Conservation (phyloP, 2,888 invertebrate species). For the Loripinus fragilis region DNA sequence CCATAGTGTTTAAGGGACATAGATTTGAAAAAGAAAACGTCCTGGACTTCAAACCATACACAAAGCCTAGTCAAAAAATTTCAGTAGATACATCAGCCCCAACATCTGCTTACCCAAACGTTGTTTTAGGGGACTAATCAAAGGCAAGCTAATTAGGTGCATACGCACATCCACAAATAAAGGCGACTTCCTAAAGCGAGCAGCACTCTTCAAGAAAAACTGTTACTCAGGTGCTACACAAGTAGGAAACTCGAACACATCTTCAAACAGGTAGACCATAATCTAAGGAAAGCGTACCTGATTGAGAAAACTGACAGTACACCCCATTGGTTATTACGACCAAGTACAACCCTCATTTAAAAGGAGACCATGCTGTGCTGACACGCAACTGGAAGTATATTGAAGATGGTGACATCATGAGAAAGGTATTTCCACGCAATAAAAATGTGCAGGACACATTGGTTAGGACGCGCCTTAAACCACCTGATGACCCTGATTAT, state of each 20-base stretch:
- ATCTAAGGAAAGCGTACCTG: neutral
- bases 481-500: neutral
- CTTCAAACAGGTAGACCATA: neutral
- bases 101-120: neutral
- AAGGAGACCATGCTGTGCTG: too few species aligned
- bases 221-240: neutral
- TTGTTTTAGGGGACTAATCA: neutral
- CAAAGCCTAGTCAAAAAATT: neutral
- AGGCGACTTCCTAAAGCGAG: neutral
- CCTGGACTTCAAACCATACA: neutral
- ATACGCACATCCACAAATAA: neutral
- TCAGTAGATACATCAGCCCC: neutral
- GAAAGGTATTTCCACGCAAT: neutral
- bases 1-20: neutral
- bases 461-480: neutral
- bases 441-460: neutral
- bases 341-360: neutral
- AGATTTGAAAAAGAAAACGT: neutral
- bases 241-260: neutral
- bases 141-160: neutral
- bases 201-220: neutral
- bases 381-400: neutral
- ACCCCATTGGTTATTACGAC: neutral
- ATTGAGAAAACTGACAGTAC: neutral
- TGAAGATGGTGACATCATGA: neutral